phyloP scores from a whole-genome alignment of 2,888 invertebrate species.

The Drosophila buzzatii region DNA sequence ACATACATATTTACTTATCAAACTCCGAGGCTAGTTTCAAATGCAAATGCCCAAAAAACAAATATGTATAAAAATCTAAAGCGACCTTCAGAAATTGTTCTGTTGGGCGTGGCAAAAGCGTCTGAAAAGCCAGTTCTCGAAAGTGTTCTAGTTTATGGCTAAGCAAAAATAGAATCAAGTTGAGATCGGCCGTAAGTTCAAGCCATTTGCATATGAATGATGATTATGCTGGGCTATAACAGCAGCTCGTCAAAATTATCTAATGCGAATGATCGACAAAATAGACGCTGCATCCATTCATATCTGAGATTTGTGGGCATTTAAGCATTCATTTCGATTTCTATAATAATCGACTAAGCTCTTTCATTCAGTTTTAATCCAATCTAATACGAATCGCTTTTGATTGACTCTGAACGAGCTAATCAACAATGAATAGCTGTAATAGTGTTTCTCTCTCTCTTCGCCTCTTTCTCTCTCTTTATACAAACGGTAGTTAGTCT shows the following conservation, averaged over 20 bases:
- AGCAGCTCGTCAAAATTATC: slow-evolving; percentile 11
- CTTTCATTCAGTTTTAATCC: neutral
- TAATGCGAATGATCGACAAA: neutral
- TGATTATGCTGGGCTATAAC: neutral
- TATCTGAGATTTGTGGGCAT: slow-evolving; percentile 1
- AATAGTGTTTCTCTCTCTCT: neutral
- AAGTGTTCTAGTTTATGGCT: slow-evolving; percentile 42
- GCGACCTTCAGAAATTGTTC: slow-evolving; percentile 44
- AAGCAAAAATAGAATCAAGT: slow-evolving; percentile 3
- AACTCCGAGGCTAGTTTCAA: slow-evolving; percentile 39
- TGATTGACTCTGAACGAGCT: neutral
- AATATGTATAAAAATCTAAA: neutral
- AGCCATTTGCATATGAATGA: slow-evolving; percentile 48
- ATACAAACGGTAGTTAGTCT: neutral
- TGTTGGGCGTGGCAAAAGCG: slow-evolving; percentile 35
- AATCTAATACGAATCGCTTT: neutral
- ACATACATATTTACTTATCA: slow-evolving; percentile 38
- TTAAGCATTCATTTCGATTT: slow-evolving; percentile 5
- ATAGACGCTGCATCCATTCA: slow-evolving; percentile 1
- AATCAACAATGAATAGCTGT: neutral
- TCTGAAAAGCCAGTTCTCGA: slow-evolving; percentile 34
- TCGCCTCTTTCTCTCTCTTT: neutral
- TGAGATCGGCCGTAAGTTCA: neutral
- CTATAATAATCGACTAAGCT: neutral
- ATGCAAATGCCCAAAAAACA: slow-evolving; percentile 53